phyloP scores from a whole-genome alignment of 2,113 vertebrate genomes.

The Neoarius graeffei region DNA sequence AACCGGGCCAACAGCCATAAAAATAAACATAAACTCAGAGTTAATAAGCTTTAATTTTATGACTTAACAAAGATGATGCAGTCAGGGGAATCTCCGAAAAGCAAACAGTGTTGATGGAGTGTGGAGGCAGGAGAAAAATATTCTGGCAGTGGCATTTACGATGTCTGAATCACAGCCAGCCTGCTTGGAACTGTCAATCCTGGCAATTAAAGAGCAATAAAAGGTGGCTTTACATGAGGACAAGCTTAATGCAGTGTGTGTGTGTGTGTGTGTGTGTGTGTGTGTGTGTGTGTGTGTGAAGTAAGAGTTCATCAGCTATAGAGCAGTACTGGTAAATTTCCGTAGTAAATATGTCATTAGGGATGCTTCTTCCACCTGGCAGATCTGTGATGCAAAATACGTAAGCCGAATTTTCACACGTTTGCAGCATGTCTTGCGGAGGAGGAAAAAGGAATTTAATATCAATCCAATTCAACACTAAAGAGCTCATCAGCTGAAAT shows the following conservation, averaged over 20 bases:
- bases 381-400: background rate
- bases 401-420: background rate
- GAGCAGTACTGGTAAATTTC: conserved; percentile 6
- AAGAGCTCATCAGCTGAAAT: background rate
- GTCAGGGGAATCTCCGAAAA: conserved; percentile 23
- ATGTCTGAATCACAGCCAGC: conserved; percentile 39
- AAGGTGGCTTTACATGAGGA: conserved; percentile 22
- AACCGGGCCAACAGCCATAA: background rate
- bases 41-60: conserved; percentile 42
- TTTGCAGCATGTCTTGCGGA: background rate
- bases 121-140: conserved; percentile 17
- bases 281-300: background rate
- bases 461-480: background rate
- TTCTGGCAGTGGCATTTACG: conserved; percentile 35
- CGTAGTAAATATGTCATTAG: background rate
- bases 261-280: background rate
- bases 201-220: conserved; percentile 35
- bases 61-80: conserved; percentile 38
- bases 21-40: background rate
- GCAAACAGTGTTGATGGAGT: conserved; percentile 10
- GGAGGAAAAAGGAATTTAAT: background rate
- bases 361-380: background rate
- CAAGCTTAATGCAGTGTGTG: background rate
- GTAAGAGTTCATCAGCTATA: background rate
- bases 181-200: conserved; percentile 33